phyloP scores from a whole-genome alignment of 2,797 vertebrate genomes.

The Lycodopsis pacificus region DNA sequence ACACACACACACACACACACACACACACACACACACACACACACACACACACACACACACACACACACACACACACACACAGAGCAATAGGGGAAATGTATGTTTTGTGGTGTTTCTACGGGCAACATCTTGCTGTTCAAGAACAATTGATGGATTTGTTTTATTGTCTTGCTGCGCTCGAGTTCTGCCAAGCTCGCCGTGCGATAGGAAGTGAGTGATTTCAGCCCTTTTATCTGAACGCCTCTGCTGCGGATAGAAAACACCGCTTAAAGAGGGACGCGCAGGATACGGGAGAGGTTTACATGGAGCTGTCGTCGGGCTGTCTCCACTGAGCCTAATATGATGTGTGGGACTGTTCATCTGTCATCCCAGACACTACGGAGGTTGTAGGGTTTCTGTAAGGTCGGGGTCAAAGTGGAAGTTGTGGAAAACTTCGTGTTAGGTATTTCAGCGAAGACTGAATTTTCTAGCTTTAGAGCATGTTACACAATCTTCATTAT shows the following conservation, averaged over 20 bases:
- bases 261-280: slow-evolving; percentile 37
- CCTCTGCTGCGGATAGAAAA: slow-evolving; percentile 45
- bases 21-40: not conserved
- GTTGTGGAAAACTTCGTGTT: not conserved
- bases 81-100: slow-evolving; percentile 10
- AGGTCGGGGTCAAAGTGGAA: not conserved
- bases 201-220: slow-evolving; percentile 63
- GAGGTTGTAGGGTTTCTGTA: not conserved
- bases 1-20: slow-evolving; percentile 3
- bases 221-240: slow-evolving; percentile 51
- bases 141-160: slow-evolving; percentile 60
- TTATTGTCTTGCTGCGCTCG: slow-evolving; percentile 39
- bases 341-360: slow-evolving; percentile 5
- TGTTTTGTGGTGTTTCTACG: slow-evolving; percentile 22
- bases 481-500: not conserved
- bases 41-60: slow-evolving; percentile 6
- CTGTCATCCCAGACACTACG: not conserved
- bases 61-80: slow-evolving; percentile 1
- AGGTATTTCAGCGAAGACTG: not conserved
- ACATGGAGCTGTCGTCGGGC: slow-evolving; percentile 41
- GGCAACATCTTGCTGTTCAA: slow-evolving; percentile 21
- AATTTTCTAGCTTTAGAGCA: not conserved
- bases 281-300: slow-evolving; percentile 31
- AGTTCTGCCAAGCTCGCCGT: slow-evolving; percentile 41
- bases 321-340: not conserved